phyloP scores from a whole-genome alignment of 2,797 vertebrate genomes.

The Bryconaethiops microstoma region DNA sequence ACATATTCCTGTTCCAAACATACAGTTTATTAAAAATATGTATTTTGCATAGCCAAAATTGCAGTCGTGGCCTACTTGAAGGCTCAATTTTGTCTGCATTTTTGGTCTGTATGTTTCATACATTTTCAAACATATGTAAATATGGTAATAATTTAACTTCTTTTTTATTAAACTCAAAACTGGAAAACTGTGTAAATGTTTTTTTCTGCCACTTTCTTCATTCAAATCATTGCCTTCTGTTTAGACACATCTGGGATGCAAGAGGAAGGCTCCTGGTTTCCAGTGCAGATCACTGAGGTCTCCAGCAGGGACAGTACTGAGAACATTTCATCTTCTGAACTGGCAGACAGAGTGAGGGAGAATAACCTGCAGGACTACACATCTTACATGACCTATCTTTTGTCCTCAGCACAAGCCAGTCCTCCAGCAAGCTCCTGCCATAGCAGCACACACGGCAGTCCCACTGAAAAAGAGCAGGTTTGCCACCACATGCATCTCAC shows the following conservation, averaged over 20 bases:
- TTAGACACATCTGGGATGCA: slow-evolving; percentile 61
- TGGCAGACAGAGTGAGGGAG: slow-evolving; percentile 59
- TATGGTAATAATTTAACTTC: too few species aligned
- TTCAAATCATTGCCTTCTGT: slow-evolving; percentile 1
- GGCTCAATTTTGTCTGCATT: too few species aligned
- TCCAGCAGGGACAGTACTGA: slow-evolving; percentile 76
- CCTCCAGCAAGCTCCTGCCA: slow-evolving; percentile 71
- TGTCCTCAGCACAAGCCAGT: slow-evolving; percentile 63
- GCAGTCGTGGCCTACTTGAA: too few species aligned
- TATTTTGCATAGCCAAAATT: too few species aligned
- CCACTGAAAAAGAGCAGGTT: slow-evolving; percentile 62
- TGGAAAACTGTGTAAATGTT: too few species aligned
- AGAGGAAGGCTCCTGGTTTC: slow-evolving; percentile 29
- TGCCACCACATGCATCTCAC: background rate
- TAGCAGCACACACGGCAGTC: slow-evolving; percentile 73
- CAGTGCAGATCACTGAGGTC: slow-evolving; percentile 56
- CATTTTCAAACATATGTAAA: too few species aligned
- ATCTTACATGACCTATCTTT: slow-evolving; percentile 81
- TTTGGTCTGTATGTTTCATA: too few species aligned
- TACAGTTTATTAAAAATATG: too few species aligned
- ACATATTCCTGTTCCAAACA: background rate
- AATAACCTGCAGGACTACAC: slow-evolving; percentile 79
- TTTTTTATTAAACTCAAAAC: too few species aligned
- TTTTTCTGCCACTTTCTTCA: too few species aligned
- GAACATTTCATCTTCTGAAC: slow-evolving; percentile 67